These are phyloP conservation scores for Sapajus apella DNA, from an alignment of 2,113 vertebrate species.

Conservation along the genomic window DNA sequence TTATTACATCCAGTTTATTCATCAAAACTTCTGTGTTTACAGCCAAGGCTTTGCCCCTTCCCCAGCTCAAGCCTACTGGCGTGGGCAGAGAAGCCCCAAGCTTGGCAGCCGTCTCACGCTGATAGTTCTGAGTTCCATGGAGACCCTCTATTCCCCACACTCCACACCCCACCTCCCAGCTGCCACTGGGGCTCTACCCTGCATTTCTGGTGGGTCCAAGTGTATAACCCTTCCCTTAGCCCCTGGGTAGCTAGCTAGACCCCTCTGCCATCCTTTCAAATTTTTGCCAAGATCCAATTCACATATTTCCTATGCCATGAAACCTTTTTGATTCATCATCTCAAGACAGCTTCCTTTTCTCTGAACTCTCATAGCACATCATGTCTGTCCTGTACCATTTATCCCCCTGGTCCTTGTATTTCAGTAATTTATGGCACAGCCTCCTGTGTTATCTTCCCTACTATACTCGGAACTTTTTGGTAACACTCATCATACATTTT, in stretches of 20 bases:
- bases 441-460: not conserved
- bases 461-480: not conserved
- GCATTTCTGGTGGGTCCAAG: not conserved
- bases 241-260: not conserved
- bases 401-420: not conserved
- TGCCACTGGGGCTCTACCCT: not conserved
- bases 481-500: not conserved
- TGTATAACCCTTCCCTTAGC: not conserved
- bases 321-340: constrained; percentile 14
- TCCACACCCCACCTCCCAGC: not conserved
- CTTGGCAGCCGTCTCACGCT: not conserved
- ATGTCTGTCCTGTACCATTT: not conserved
- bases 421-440: not conserved
- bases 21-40: not conserved
- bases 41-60: not conserved
- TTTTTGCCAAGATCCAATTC: constrained; percentile 16
- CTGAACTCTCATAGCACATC: not conserved
- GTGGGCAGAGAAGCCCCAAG: not conserved
- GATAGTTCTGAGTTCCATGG: not conserved
- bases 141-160: not conserved
- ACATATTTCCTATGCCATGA: not conserved
- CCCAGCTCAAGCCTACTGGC: not conserved
- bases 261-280: not conserved
- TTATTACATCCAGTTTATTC: not conserved
- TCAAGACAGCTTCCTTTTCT: not conserved